Evolutionary conservation across 2,888 invertebrate species (phyloP), one percentile per base, ranked within the genome.

Genomic region (Entomobrya multifasciata): DNA sequence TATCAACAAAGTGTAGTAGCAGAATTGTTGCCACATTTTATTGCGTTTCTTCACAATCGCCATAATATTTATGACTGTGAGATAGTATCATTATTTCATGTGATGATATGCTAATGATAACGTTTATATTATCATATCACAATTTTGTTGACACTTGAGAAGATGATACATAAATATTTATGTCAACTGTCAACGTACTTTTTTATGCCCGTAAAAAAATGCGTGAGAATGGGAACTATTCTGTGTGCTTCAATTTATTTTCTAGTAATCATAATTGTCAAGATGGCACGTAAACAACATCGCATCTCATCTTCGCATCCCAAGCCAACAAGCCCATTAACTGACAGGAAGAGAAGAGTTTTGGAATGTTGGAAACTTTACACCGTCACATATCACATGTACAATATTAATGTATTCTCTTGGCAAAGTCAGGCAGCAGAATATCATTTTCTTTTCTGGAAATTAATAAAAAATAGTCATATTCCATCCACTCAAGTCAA

Each of bases 121-220:
- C 20, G 67, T 30, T 74, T 44, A 70, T 74, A 52, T 17, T 27
- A 52, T 74, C 27, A 52, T 74, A 74, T 74, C 72, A 52, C 52
- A 74, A n/a, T 74, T 55, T 74, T 74, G 72, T 74, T 74, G 72
- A 74, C 72, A 74, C 72, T 74, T 74, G 72, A 74, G 72, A 74
- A 49, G 72, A 74, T 74, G n/a, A n/a, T n/a, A 74, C 67, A 8
- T n/a, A n/a, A 20, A 52, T 70, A 70, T 74, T 74, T 52, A 52
- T 74, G 72, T 74, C 72, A 74, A 30, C 27, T n/a, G 72, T 74
- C 49, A 30, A 52, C 52, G 49, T 74, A 27, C 17, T 27, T 13
- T 74, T 74, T 74, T 74, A 70, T 20, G 47, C 70, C n/a, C n/a
- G n/a, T n/a, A n/a, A n/a, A n/a, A n/a, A n/a, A n/a, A n/a, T 70